A percentile compares a stretch with the other conserved stretches of the same genome.
phyloP scores from a whole-genome alignment of 2,888 invertebrate genomes.

The Hyppa rectilinea region DNA sequence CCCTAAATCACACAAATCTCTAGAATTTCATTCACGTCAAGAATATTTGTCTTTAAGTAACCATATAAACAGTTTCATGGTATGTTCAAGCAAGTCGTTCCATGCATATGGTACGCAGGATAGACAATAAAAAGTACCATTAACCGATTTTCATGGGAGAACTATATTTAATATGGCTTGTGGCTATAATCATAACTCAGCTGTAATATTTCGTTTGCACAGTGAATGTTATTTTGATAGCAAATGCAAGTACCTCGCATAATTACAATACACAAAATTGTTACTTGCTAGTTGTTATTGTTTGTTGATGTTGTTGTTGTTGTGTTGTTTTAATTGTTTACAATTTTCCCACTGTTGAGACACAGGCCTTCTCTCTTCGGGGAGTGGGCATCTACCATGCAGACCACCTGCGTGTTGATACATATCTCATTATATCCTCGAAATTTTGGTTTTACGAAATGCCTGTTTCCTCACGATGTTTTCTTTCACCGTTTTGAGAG shows the following conservation, averaged over 20 bases:
- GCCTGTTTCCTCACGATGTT: no score
- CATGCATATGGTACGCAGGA: slow-evolving; percentile 30
- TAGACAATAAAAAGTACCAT: slow-evolving; percentile 47
- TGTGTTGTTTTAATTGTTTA: no score
- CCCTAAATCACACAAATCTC: neutral
- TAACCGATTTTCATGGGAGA: slow-evolving; percentile 37
- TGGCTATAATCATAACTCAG: slow-evolving; percentile 27
- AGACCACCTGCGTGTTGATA: no score
- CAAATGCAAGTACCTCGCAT: neutral
- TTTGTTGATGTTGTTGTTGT: no score
- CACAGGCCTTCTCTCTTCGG: no score
- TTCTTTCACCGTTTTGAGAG: no score
- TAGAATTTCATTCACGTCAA: neutral
- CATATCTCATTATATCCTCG: no score
- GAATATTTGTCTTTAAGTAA: slow-evolving; percentile 21
- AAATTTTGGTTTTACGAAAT: no score
- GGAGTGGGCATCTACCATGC: no score
- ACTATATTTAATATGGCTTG: slow-evolving; percentile 23
- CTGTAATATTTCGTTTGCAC: slow-evolving; percentile 1
- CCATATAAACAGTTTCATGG: slow-evolving; percentile 46
- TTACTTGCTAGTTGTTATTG: no score
- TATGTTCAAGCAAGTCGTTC: slow-evolving; percentile 43
- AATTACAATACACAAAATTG: no score
- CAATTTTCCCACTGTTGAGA: no score
- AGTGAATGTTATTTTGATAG: neutral